phyloP scores from a whole-genome alignment of 2,797 vertebrate species.

The Sebastiscus tertius region DNA sequence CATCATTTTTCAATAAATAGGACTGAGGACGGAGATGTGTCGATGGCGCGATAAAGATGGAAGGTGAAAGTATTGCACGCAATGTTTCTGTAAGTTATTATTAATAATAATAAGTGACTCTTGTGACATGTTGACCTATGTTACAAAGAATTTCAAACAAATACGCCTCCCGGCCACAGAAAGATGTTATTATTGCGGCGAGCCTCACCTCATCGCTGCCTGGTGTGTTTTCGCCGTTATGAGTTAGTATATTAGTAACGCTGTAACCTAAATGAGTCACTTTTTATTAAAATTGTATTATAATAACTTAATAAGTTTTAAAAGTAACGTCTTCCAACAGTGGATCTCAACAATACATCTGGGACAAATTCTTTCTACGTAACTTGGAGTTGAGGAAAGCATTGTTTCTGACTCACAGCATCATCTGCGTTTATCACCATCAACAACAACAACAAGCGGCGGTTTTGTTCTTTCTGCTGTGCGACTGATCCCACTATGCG shows the following conservation, averaged over 20 bases:
- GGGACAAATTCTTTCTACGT: background rate
- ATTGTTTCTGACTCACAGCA: conserved; percentile 10
- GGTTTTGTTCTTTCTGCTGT: conserved; percentile 42
- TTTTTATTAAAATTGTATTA: background rate
- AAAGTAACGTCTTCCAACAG: background rate
- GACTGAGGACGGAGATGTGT: too few species aligned
- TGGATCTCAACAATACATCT: background rate
- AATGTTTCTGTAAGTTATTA: too few species aligned
- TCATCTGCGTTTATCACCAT: conserved; percentile 15
- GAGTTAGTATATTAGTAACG: background rate
- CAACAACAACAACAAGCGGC: conserved; percentile 18
- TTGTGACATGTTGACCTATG: too few species aligned
- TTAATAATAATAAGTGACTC: too few species aligned
- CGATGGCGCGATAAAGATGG: too few species aligned
- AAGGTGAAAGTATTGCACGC: too few species aligned
- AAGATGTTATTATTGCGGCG: background rate
- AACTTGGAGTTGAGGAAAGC: conserved; percentile 6
- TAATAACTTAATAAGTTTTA: background rate
- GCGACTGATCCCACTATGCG: conserved; percentile 39
- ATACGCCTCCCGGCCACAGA: background rate
- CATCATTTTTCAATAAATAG: too few species aligned
- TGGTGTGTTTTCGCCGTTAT: too few species aligned
- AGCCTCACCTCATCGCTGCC: too few species aligned
- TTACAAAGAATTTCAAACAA: background rate
- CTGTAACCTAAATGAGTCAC: background rate